Conservation (phyloP, 2,797 vertebrate genomes). For the Cossypha niveicapilla region DNA sequence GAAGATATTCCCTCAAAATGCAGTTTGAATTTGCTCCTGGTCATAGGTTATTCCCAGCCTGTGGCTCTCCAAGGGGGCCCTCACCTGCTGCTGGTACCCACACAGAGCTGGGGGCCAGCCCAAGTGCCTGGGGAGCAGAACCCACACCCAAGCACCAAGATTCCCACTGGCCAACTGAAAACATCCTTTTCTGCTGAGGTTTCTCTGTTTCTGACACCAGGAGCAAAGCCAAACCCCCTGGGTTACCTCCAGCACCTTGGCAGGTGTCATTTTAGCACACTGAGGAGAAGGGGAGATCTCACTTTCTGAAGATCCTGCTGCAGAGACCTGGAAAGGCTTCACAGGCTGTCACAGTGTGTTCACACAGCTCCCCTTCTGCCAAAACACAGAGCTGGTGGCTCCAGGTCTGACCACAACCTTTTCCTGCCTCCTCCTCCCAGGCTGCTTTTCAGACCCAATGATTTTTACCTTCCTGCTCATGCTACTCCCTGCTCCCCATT, state of each 20-base stretch:
- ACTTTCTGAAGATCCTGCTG: background rate
- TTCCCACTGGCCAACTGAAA: background rate
- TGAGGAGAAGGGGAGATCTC: background rate
- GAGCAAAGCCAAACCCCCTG: background rate
- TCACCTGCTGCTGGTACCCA: rapidly evolving
- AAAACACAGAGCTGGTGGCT: background rate
- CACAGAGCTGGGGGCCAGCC: rapidly evolving
- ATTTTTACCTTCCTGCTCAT: background rate
- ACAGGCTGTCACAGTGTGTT: background rate
- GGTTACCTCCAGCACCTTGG: background rate
- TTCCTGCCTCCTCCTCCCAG: background rate
- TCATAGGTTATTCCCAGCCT: background rate
- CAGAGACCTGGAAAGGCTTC: background rate
- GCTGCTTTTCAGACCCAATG: background rate
- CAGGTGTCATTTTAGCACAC: background rate
- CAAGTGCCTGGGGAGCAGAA: background rate
- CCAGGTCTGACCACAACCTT: background rate
- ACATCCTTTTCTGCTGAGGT: background rate
- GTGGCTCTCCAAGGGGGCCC: background rate
- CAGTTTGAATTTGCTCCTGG: background rate
- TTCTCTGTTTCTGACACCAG: background rate
- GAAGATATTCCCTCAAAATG: background rate
- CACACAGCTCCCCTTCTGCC: background rate
- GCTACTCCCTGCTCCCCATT: rapidly evolving
- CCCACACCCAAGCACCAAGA: rapidly evolving